Percentiles rank a stretch among this genome's conserved stretches.
These are phyloP conservation scores for Leucoma salicis DNA, from an alignment of 2,888 invertebrate genomes.

Conservation along the genomic window DNA sequence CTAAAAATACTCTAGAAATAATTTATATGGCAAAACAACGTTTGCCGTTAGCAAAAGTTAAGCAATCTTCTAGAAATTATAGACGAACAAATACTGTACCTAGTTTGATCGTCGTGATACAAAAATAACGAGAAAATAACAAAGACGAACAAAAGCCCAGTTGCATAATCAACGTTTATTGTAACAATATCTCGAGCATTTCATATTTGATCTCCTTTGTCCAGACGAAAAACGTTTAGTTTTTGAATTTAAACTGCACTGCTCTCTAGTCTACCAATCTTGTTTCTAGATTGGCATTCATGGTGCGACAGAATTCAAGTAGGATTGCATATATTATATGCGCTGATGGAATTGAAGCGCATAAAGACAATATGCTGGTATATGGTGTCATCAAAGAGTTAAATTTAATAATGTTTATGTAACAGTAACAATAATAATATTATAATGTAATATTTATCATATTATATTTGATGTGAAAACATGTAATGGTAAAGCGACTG, in stretches of 20 bases:
- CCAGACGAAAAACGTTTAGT: conserved; percentile 43
- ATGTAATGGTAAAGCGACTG: too few relatives aligned
- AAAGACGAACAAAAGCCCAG: conserved; percentile 22
- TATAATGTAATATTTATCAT: too few relatives aligned
- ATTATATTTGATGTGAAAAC: too few relatives aligned
- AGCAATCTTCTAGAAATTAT: too few relatives aligned
- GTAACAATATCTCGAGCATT: conserved; percentile 31
- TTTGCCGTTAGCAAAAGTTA: too few relatives aligned
- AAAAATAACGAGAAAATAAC: not conserved
- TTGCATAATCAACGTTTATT: conserved; percentile 27
- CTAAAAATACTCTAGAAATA: too few relatives aligned
- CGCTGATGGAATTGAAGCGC: conserved; percentile 10
- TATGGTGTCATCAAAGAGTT: too few relatives aligned
- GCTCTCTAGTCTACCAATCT: conserved; percentile 43
- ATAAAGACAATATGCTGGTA: not conserved
- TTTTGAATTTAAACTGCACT: conserved; percentile 43
- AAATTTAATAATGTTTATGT: not conserved
- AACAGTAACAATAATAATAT: too few relatives aligned
- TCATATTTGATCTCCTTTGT: conserved; percentile 44
- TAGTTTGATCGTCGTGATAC: not conserved
- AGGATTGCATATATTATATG: conserved; percentile 21
- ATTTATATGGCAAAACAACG: too few relatives aligned
- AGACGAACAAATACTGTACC: not conserved
- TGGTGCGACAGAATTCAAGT: conserved; percentile 20
- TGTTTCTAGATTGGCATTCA: conserved; percentile 34